Conservation (phyloP, 2,113 vertebrate genomes). For the Ginglymostoma cirratum region DNA sequence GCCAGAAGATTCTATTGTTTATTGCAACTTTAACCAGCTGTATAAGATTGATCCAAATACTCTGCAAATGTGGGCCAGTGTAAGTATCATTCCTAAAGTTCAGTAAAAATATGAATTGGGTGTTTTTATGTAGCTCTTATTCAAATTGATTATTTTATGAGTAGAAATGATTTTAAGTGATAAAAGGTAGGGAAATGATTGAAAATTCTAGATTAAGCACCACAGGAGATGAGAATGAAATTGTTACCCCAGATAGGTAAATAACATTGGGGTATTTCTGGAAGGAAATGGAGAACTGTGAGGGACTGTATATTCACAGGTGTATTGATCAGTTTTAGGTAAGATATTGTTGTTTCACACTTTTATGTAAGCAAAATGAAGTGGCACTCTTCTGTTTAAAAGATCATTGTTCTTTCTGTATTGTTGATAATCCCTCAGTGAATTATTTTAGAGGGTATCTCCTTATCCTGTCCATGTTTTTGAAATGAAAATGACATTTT, state of each 20-base stretch:
- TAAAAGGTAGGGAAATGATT: neutral
- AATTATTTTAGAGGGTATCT: neutral
- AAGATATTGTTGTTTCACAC: neutral
- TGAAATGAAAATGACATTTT: neutral
- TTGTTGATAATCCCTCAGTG: neutral
- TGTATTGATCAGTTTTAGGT: neutral
- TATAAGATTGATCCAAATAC: conserved; percentile 98
- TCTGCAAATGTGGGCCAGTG: conserved; percentile 97
- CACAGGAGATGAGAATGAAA: neutral
- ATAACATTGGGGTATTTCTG: neutral
- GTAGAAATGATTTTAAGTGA: neutral
- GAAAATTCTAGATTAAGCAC: neutral
- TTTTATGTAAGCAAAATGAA: neutral
- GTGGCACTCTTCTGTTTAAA: neutral
- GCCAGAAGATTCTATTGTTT: conserved; percentile 93
- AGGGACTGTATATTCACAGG: neutral
- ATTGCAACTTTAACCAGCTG: conserved; percentile 97
- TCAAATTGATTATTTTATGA: neutral
- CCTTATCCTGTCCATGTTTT: neutral
- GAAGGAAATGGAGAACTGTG: neutral
- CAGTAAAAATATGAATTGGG: neutral
- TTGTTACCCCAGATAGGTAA: neutral
- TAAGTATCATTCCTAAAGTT: conserved; percentile 55
- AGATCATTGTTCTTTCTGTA: neutral
- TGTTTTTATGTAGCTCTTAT: neutral